Conservation (phyloP, 2,113 vertebrate species). For the Pavo muticus region DNA sequence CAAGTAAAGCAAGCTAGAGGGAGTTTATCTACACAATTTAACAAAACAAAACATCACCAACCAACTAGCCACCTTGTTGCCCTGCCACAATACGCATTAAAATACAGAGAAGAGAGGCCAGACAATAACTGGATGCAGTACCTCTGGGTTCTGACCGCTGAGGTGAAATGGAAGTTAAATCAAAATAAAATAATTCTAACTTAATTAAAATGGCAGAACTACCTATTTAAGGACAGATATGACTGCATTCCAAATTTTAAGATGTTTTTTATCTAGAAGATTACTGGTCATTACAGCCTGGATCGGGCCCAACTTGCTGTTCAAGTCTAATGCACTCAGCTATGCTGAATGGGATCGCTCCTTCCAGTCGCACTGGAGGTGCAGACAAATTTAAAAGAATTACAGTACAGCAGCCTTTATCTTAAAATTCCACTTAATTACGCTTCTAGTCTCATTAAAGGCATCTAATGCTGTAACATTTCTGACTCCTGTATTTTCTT, state of each 20-base stretch:
- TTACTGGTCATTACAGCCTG: not conserved
- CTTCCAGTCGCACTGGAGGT: not conserved
- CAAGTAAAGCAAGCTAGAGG: not conserved
- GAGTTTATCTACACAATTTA: not conserved
- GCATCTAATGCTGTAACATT: not conserved
- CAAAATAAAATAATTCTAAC: not conserved
- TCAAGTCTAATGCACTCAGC: not conserved
- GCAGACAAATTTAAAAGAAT: not conserved
- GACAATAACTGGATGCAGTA: not conserved
- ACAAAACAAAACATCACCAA: not conserved
- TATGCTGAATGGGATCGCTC: not conserved
- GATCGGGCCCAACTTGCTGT: not conserved
- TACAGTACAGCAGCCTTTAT: not conserved
- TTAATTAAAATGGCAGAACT: not conserved
- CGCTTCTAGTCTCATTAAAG: not conserved
- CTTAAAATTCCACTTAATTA: not conserved
- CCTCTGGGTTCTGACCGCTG: not conserved
- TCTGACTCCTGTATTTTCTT: not conserved
- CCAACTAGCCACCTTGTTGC: not conserved
- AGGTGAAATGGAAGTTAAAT: conserved; percentile 6
- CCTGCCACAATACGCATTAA: not conserved
- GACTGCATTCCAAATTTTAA: not conserved
- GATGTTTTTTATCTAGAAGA: not conserved
- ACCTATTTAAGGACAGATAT: not conserved
- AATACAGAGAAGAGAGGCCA: not conserved